Evolutionary conservation across 2,888 invertebrate species (phyloP).

Genomic region (Notodonta ziczac): DNA sequence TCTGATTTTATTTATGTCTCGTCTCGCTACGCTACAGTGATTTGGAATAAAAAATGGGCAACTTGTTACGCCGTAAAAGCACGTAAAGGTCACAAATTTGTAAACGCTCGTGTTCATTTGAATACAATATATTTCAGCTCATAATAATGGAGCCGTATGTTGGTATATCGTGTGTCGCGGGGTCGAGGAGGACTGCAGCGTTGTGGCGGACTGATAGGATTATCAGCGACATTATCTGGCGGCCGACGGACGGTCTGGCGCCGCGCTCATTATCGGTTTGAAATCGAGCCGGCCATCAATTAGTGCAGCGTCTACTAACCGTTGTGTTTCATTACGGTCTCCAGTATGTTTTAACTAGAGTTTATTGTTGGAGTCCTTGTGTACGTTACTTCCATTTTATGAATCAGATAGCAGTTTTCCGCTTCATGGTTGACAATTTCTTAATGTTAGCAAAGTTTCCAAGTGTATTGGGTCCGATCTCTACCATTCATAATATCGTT

Average conservation of each 20-base stretch:
- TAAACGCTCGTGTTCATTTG: constrained; percentile 33
- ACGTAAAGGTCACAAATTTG: constrained; percentile 55
- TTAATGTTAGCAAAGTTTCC: not conserved
- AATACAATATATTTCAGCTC: constrained; percentile 15
- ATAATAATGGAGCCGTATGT: constrained; percentile 20
- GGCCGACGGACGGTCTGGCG: constrained; percentile 38
- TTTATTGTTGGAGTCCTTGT: not conserved
- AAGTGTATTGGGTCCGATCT: no score
- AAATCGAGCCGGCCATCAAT: constrained; percentile 59
- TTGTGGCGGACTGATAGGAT: constrained; percentile 46
- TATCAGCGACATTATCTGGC: constrained; percentile 60
- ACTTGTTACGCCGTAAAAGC: constrained; percentile 49
- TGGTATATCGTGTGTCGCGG: constrained; percentile 15
- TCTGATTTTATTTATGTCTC: constrained; percentile 62
- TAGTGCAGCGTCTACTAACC: constrained; percentile 46
- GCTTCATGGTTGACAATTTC: constrained; percentile 2
- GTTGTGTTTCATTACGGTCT: constrained; percentile 40
- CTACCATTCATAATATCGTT: no score
- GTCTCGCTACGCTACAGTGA: constrained; percentile 67
- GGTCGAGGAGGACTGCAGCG: constrained; percentile 34
- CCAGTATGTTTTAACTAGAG: not conserved
- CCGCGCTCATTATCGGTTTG: constrained; percentile 58
- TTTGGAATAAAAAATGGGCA: constrained; percentile 46
- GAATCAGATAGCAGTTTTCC: constrained; percentile 15
- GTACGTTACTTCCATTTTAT: constrained; percentile 9